Percentiles rank a stretch among this genome's conserved stretches.
These are phyloP conservation scores for Lepus timidus DNA, from an alignment of 2,113 vertebrate genomes.

Conservation along the genomic window DNA sequence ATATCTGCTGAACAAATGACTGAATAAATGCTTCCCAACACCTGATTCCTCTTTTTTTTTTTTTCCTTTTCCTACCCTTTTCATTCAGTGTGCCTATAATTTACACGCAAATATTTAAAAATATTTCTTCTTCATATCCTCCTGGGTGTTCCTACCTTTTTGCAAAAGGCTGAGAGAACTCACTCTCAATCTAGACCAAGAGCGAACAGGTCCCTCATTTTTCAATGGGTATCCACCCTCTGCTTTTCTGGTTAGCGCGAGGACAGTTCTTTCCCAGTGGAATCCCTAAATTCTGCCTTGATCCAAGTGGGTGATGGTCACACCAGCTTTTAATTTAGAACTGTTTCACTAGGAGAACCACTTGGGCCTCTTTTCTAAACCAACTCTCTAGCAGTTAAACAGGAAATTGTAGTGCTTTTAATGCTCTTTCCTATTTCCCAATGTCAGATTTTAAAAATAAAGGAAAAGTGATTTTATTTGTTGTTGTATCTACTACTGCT, in stretches of 20 bases:
- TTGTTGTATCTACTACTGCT: background rate
- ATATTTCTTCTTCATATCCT: background rate
- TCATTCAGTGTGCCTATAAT: background rate
- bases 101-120: background rate
- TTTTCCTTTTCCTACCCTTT: background rate
- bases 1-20: constrained; percentile 24
- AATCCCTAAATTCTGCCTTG: background rate
- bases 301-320: background rate
- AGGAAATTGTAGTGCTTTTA: background rate
- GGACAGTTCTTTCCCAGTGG: background rate
- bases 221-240: background rate
- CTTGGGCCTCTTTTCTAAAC: constrained; percentile 1
- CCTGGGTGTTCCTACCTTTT: background rate
- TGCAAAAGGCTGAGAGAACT: background rate
- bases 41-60: no score
- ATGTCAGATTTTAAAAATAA: constrained; percentile 16
- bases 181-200: background rate
- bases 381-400: background rate
- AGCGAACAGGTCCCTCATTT: background rate
- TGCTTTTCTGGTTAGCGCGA: background rate
- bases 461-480: background rate
- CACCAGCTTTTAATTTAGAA: background rate
- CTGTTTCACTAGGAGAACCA: background rate
- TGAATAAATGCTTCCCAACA: background rate
- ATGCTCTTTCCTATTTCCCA: background rate